These are phyloP conservation scores for Hydropsyche betteni DNA, from an alignment of 2,888 invertebrate genomes.

Conservation along the genomic window DNA sequence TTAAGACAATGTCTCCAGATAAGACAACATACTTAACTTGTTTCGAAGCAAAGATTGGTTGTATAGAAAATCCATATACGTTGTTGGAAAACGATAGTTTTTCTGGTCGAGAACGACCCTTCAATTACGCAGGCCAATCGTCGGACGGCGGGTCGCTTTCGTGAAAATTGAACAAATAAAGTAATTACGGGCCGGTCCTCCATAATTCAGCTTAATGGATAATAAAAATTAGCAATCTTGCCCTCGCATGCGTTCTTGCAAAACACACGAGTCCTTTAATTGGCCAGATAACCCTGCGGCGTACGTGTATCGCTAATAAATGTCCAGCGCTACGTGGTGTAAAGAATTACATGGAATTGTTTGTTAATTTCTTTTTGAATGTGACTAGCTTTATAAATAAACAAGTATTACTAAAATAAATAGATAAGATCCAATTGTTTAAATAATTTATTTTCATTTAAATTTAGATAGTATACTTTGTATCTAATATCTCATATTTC, in stretches of 20 bases:
- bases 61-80: neutral
- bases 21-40: neutral
- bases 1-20: neutral
- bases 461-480: neutral
- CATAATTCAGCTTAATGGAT: constrained; percentile 36
- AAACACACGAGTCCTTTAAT: constrained; percentile 22
- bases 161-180: constrained; percentile 38
- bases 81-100: too few species aligned
- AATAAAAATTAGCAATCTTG: constrained; percentile 38
- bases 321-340: neutral
- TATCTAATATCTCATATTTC: neutral
- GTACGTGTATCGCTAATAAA: constrained; percentile 20
- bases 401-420: neutral
- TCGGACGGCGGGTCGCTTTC: neutral
- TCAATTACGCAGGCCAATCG: constrained; percentile 5
- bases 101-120: constrained; percentile 27
- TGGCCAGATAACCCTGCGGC: constrained; percentile 20
- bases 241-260: constrained; percentile 24
- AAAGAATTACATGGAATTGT: too few species aligned
- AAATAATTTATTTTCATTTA: too few species aligned
- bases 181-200: constrained; percentile 34
- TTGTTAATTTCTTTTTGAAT: neutral
- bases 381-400: neutral
- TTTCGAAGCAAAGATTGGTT: neutral
- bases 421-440: too few species aligned